Evolutionary conservation across 2,888 invertebrate species (phyloP).

Genomic region (Cephus rjabovi): DNA sequence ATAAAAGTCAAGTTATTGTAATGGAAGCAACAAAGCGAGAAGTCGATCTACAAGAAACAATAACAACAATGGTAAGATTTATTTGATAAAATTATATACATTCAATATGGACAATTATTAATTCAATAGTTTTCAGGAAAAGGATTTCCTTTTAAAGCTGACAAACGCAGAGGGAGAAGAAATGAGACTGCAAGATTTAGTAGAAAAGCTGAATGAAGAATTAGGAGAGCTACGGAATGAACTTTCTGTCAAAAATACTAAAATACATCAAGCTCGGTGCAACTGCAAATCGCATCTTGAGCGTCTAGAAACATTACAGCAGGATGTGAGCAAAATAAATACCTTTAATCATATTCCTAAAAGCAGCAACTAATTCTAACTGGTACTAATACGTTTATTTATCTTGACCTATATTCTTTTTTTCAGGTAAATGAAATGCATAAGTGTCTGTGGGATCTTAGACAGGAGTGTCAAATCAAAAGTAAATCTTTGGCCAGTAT

Average conservation of each 20-base stretch:
- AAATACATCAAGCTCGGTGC: constrained; percentile 38
- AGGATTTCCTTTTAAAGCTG: constrained; percentile 40
- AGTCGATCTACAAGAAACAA: constrained; percentile 42
- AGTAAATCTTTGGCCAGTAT: constrained; percentile 47
- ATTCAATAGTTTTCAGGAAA: constrained; percentile 35
- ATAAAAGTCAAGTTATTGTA: constrained; percentile 42
- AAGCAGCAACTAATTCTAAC: background rate
- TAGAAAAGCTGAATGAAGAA: constrained; percentile 41
- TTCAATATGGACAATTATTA: background rate
- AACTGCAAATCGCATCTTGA: constrained; percentile 32
- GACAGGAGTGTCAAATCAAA: constrained; percentile 51
- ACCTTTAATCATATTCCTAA: background rate
- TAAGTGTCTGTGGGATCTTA: constrained; percentile 48
- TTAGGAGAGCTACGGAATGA: constrained; percentile 39
- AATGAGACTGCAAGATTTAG: constrained; percentile 29
- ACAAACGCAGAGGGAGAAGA: constrained; percentile 36
- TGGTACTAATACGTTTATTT: background rate
- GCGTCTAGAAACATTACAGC: constrained; percentile 37
- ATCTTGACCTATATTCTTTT: constrained; percentile 5
- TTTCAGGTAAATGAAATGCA: constrained; percentile 51
- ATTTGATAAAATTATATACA: background rate
- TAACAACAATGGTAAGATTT: constrained; percentile 40
- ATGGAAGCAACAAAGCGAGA: constrained; percentile 42
- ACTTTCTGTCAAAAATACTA: constrained; percentile 34
- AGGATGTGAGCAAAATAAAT: constrained; percentile 28